These are phyloP conservation scores for Diogma glabrata DNA, from an alignment of 2,888 invertebrate species.

Conservation along the genomic window DNA sequence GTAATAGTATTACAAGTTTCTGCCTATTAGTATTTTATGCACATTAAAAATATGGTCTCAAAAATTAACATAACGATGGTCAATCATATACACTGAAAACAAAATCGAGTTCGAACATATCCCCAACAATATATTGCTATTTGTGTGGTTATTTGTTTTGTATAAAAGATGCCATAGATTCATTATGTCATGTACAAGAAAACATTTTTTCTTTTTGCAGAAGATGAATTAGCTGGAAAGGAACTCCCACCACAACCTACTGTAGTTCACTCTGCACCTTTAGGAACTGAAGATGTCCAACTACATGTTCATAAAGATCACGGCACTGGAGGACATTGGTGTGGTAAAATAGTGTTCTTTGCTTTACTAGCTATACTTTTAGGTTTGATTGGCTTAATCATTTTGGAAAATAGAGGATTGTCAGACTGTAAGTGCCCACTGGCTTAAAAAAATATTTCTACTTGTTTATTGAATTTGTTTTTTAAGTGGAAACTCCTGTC, in stretches of 20 bases:
- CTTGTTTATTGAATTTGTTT: conserved; percentile 10
- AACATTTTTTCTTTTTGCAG: background rate
- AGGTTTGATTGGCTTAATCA: conserved; percentile 63
- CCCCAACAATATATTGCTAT: no score
- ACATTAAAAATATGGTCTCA: no score
- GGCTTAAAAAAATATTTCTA: background rate
- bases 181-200: no score
- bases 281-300: conserved; percentile 55
- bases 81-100: no score
- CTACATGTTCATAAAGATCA: conserved; percentile 68
- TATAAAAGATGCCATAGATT: no score
- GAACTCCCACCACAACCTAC: conserved; percentile 22
- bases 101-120: no score
- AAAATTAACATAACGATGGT: no score
- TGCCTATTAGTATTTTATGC: no score
- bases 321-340: conserved; percentile 71
- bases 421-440: conserved; percentile 54
- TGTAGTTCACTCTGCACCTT: conserved; percentile 35
- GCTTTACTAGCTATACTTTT: conserved; percentile 57
- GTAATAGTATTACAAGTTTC: no score
- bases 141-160: no score
- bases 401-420: conserved; percentile 66
- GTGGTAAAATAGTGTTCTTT: conserved; percentile 74
- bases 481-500: conserved; percentile 45
- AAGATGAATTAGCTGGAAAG: background rate